Conservation (phyloP, 2,797 vertebrate species). For the Rhynchotus rufescens region DNA sequence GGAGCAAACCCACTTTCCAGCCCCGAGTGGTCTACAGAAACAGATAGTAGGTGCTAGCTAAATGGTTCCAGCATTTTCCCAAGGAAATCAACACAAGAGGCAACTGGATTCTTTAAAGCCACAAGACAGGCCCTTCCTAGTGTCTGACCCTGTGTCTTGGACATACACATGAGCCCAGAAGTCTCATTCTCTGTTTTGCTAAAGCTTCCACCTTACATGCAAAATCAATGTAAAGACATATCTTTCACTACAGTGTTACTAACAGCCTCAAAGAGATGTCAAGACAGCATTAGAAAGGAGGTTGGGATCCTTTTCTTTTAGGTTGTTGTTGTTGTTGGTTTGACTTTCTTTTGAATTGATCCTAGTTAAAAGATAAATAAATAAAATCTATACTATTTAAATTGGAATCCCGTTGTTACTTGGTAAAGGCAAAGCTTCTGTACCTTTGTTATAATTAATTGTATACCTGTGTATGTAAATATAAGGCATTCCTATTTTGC, state of each 20-base stretch:
- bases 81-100: background rate
- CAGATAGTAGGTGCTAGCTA: slow-evolving; percentile 57
- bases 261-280: slow-evolving; percentile 87
- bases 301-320: slow-evolving; percentile 83
- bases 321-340: slow-evolving; percentile 76
- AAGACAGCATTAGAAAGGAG: slow-evolving; percentile 86
- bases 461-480: slow-evolving; percentile 99
- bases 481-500: slow-evolving; percentile 99
- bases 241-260: slow-evolving; percentile 94
- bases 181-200: slow-evolving; percentile 76
- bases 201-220: slow-evolving; percentile 88
- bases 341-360: slow-evolving; percentile 72
- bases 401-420: slow-evolving; percentile 88
- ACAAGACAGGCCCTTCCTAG: slow-evolving; percentile 41
- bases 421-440: slow-evolving; percentile 99
- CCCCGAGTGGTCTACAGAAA: slow-evolving; percentile 2
- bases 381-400: slow-evolving; percentile 91
- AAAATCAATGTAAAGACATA: slow-evolving; percentile 84
- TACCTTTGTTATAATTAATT: slow-evolving; percentile 99
- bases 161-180: slow-evolving; percentile 9
- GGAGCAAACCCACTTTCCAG: slow-evolving; percentile 34
- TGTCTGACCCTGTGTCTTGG: slow-evolving; percentile 51
- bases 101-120: slow-evolving; percentile 30
- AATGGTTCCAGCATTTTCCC: slow-evolving; percentile 48
- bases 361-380: slow-evolving; percentile 81